Base-by-base conservation (phyloP, 1,140 invertebrate genomes). In the Plectus sambesii region DNA sequence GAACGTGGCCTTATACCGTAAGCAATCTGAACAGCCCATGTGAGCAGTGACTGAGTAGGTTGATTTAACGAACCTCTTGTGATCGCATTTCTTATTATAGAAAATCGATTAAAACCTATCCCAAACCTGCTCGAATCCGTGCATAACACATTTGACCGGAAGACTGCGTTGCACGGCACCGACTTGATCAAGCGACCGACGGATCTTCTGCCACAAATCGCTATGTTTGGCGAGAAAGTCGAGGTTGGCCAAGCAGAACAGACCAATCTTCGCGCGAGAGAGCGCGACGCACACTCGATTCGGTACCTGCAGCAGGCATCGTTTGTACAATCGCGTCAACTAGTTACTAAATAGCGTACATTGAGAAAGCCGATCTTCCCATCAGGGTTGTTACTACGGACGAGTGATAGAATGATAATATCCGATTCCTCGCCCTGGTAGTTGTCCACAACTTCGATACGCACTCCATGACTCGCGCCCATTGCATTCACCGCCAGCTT, bases 371-470 rank as follows among this genome's bases (percentile, higher is more conserved):
- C 85, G 61, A 86, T 79, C 24, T 74, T 77, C n/a, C 74, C 74
- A 4, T 78, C 70, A 4, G 67, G 51, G 60, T 82, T 82, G 54
- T 70, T 70, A 64, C 80, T 85, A 49, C 85, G 72, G 0, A 89
- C 84, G 2, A 88, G 70, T 0, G 85, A 87, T 6, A 88, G 62
- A 2, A 89, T 62, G 47, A 88, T 81, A 24, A 89, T 85, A 55
- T 84, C 79, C 30, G 79, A 82, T 69, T 89, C 85, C 67, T 87
- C 81, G 1, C 85, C 85, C 74, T 87, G 84, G 63, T 78, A 87
- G 64, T 83, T 85, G 66, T 88, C 85, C 1, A 87, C 78, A 3
- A 79, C 77, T 29, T 77, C 76, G 17, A 85, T 75, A 42, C 61
- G 42, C 2, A 73, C 59, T 9, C 55, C 58, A 46, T 61, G 49